Conservation (phyloP, 2,113 vertebrate genomes). For the Passer montanus region DNA sequence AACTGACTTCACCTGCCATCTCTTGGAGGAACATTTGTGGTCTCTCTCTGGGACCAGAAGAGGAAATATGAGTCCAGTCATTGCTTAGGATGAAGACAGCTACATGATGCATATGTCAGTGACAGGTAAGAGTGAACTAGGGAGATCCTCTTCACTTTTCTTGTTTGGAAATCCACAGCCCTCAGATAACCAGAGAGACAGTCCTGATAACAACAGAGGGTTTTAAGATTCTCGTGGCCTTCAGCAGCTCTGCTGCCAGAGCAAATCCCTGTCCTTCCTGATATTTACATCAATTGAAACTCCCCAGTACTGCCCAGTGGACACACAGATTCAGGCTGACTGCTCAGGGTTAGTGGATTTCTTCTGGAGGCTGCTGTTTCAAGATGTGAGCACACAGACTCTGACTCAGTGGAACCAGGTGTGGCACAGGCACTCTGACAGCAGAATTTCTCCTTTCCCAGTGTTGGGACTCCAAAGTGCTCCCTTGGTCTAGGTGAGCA, state of each 20-base stretch:
- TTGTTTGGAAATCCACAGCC: neutral
- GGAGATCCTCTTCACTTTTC: neutral
- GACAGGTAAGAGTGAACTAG: neutral
- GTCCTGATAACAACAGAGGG: neutral
- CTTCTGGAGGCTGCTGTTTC: neutral
- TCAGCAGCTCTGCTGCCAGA: neutral
- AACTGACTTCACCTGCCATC: neutral
- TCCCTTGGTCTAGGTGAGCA: neutral
- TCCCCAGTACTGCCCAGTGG: neutral
- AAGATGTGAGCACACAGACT: neutral
- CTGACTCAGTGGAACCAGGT: neutral
- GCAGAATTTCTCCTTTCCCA: neutral
- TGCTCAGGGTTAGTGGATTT: neutral
- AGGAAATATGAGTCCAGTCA: neutral
- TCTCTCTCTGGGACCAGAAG: neutral
- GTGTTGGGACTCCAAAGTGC: accelerated
- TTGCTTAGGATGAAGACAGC: neutral
- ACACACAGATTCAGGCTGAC: accelerated
- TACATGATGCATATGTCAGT: neutral
- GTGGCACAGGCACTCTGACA: neutral
- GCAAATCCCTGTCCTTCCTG: neutral
- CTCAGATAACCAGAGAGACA: neutral
- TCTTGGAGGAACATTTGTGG: neutral
- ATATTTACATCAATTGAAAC: neutral
- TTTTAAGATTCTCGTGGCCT: neutral